Conservation (phyloP, 2,113 vertebrate genomes). For the Salminus brasiliensis region DNA sequence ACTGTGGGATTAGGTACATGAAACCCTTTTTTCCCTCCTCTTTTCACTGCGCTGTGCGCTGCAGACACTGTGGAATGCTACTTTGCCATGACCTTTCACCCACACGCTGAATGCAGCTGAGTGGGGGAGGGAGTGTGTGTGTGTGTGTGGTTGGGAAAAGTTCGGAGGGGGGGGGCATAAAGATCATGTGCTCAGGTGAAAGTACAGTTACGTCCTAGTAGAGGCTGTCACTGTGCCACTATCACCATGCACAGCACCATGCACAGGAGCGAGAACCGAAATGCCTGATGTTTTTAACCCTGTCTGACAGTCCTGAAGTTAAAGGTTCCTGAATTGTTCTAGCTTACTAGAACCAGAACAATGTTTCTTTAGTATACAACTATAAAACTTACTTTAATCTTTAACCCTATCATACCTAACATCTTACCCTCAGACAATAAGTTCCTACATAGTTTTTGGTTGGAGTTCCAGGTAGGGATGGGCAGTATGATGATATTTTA, state of each 20-base stretch:
- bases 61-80: conserved; percentile 79
- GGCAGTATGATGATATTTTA: too few relatives aligned
- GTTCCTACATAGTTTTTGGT: too few relatives aligned
- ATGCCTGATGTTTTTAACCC: too few relatives aligned
- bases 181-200: conserved; percentile 51
- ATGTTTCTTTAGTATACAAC: too few relatives aligned
- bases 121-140: conserved; percentile 63
- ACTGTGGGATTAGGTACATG: conserved; percentile 55
- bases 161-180: conserved; percentile 30
- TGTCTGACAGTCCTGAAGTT: too few relatives aligned
- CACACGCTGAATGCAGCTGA: conserved; percentile 60
- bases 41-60: conserved; percentile 58
- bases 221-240: not conserved
- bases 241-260: not conserved
- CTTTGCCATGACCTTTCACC: conserved; percentile 80
- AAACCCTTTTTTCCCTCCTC: conserved; percentile 49
- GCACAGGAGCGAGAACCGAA: not conserved
- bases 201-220: conserved; percentile 32
- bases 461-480: too few relatives aligned
- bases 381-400: too few relatives aligned
- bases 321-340: too few relatives aligned
- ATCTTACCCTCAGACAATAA: too few relatives aligned
- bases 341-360: too few relatives aligned
- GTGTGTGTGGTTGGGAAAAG: conserved; percentile 17
- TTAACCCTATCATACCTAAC: too few relatives aligned